Base-by-base conservation (phyloP, 64 coral and sea anemone genomes). In the Catalaphyllia jardinei region DNA sequence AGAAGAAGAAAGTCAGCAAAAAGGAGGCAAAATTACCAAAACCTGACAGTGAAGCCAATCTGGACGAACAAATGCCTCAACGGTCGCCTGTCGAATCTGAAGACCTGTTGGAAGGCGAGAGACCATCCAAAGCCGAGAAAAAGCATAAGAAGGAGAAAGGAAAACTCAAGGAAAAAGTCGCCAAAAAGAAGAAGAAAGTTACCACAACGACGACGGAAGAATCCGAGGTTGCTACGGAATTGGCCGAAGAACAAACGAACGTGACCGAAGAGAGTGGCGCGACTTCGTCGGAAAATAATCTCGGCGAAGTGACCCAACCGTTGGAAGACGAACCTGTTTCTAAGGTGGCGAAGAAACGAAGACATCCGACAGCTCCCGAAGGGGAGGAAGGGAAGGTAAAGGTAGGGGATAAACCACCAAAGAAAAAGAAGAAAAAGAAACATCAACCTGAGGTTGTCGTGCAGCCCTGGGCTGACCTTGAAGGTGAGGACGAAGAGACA, bases 341-440 rank as follows among this genome's bases (percentile, higher is more conserved):
- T 11, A 92, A 92, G 72, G 30, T 79, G 8, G 90, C 52, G 7
- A 92, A 92, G 49, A 92, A 92, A 79, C 73, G 90, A 10, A 63
- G 86, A 29, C 90, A 92, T 57, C 73, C 42, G 24, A 38, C 11
- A 76, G 67, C 71, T 63, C 35, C 71, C 38, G 95, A 98, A 76
- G 62, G 54, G 3, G 95, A 98, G 50, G 52, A 19, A 57, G 75
- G 67, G 14, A 87, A 89, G 25, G 79, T 61, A 2, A 98, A 98
- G 74, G 95, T 88, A 30, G 73, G 29, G 0, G 95, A 98, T 30
- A 98, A 98, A 82, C 91, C 95, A 33, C 81, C 81, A 0, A 98
- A 98, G 89, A 98, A 98, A 33, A 98, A 98, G 73, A 98, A 98
- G 51, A 98, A 92, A 67, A 98, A 98, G 86, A 98, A 98, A 35